These are phyloP conservation scores for Pandemis cinnamomeana DNA, from an alignment of 2,888 invertebrate genomes.

Conservation along the genomic window DNA sequence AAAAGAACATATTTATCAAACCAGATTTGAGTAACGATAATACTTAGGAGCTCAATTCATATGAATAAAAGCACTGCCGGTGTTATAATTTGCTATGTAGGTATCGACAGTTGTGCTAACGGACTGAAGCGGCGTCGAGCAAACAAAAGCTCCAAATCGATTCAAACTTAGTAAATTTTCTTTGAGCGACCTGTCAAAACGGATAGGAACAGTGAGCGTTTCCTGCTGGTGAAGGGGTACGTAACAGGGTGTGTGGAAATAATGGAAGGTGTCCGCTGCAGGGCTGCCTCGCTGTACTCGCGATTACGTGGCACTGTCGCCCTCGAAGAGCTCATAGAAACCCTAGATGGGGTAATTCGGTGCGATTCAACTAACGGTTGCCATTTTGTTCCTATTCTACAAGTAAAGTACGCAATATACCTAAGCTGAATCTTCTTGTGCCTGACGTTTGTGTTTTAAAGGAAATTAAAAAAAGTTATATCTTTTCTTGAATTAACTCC, in stretches of 20 bases:
- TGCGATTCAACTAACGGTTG: background rate
- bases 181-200: background rate
- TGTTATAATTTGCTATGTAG: no score
- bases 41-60: background rate
- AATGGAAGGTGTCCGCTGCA: conserved; percentile 53
- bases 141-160: background rate
- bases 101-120: no score
- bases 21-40: no score
- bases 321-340: background rate
- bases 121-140: background rate
- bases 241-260: conserved; percentile 42
- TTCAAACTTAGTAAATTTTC: background rate
- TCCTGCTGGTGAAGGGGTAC: background rate
- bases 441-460: no score
- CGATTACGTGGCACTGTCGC: conserved; percentile 34
- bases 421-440: no score
- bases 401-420: background rate
- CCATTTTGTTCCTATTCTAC: background rate
- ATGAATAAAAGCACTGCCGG: background rate
- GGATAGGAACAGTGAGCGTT: background rate
- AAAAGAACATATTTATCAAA: no score
- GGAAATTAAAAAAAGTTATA: no score
- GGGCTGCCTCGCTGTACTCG: conserved; percentile 43
- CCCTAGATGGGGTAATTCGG: conserved; percentile 1
- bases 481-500: no score